Percentiles rank a stretch among this genome's conserved stretches.
Evolutionary conservation across 2,888 invertebrate species (phyloP).

Genomic region (Hirtodrosophila histrioides): DNA sequence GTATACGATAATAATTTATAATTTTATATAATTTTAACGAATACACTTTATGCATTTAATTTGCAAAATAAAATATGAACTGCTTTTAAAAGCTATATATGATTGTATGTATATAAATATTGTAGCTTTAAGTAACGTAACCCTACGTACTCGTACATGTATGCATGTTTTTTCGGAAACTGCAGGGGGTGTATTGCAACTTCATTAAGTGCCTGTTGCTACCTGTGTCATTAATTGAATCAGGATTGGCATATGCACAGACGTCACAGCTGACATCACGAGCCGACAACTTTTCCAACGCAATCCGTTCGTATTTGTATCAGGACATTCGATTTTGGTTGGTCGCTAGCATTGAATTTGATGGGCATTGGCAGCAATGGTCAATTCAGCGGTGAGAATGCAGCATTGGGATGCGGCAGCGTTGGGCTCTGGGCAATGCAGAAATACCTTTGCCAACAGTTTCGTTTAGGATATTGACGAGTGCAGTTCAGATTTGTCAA

Average conservation of each 20-base stretch:
- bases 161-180: too few relatives aligned
- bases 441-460: constrained; percentile 7
- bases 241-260: too few relatives aligned
- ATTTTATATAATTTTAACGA: too few relatives aligned
- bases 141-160: too few relatives aligned
- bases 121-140: too few relatives aligned
- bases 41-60: not conserved
- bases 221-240: not conserved
- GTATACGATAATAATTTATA: constrained; percentile 1
- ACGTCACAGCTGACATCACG: not conserved
- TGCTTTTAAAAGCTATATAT: too few relatives aligned
- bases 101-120: too few relatives aligned
- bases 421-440: constrained; percentile 2
- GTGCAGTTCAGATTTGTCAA: constrained; percentile 10
- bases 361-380: not conserved
- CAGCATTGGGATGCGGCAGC: too few relatives aligned
- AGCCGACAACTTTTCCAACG: not conserved
- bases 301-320: not conserved
- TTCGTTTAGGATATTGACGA: constrained; percentile 3
- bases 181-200: too few relatives aligned
- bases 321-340: constrained; percentile 11
- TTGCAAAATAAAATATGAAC: too few relatives aligned
- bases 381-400: not conserved
- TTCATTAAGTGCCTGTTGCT: too few relatives aligned
- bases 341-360: not conserved